phyloP scores from a whole-genome alignment of 2,113 vertebrate genomes.

The Catharus bicknelli region DNA sequence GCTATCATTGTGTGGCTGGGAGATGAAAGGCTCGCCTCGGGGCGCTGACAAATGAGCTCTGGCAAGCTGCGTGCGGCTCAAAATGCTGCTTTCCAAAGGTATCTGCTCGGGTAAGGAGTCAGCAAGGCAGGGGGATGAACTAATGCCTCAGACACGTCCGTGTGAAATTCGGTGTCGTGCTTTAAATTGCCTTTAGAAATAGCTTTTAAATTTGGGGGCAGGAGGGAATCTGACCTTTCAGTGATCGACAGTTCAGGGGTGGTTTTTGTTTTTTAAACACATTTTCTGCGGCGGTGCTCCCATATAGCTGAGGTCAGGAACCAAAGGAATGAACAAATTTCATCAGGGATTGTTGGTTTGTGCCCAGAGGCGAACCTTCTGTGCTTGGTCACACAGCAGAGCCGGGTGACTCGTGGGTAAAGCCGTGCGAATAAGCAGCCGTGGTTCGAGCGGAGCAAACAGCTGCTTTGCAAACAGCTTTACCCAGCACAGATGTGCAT shows the following conservation, averaged over 20 bases:
- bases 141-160: not conserved
- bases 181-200: not conserved
- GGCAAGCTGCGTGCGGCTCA: not conserved
- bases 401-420: not conserved
- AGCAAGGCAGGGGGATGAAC: not conserved
- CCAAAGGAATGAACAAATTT: not conserved
- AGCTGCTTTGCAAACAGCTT: not conserved
- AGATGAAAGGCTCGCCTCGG: conserved; percentile 51
- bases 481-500: not conserved
- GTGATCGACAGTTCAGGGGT: not conserved
- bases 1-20: not conserved
- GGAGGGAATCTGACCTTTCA: not conserved
- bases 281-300: not conserved
- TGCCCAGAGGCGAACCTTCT: not conserved
- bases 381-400: not conserved
- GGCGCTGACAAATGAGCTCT: conserved; percentile 45
- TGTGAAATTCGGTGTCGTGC: not conserved
- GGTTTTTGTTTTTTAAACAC: not conserved
- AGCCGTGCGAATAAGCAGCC: not conserved
- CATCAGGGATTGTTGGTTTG: not conserved
- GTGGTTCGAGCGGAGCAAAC: not conserved
- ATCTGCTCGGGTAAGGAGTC: not conserved
- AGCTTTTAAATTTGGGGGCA: not conserved
- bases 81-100: not conserved
- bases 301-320: not conserved